Percentiles rank a stretch among this genome's conserved stretches.
These are phyloP conservation scores for Siniperca scherzeri DNA, from an alignment of 2,797 vertebrate genomes.

Conservation along the genomic window DNA sequence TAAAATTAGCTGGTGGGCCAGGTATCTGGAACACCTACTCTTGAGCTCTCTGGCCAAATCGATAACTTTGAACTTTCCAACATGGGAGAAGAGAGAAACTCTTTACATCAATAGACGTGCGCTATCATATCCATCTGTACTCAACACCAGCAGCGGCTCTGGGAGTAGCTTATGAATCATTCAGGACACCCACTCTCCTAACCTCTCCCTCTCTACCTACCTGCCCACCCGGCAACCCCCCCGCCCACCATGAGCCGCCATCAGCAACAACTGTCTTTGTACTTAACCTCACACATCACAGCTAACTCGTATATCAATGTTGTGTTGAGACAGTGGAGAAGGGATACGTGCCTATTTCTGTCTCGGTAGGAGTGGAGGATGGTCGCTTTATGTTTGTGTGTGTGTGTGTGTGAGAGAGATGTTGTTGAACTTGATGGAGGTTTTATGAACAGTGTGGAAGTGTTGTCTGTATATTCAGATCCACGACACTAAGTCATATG, in stretches of 20 bases:
- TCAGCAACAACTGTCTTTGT: conserved; percentile 77
- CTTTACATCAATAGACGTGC: conserved; percentile 65
- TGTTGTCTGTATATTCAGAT: conserved; percentile 37
- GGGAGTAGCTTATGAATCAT: conserved; percentile 80
- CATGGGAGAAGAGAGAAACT: conserved; percentile 65
- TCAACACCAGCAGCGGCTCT: conserved; percentile 50
- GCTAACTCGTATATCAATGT: conserved; percentile 81
- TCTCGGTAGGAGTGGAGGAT: conserved; percentile 71
- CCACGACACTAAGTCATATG: conserved; percentile 13
- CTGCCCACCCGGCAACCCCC: conserved; percentile 47
- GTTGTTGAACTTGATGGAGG: conserved; percentile 52
- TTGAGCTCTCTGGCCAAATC: conserved; percentile 65
- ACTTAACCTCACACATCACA: conserved; percentile 81
- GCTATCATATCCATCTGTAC: conserved; percentile 62
- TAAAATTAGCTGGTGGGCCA: conserved; percentile 65
- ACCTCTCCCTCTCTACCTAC: conserved; percentile 75
- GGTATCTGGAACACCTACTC: conserved; percentile 75
- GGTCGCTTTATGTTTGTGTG: conserved; percentile 23
- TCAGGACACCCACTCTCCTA: conserved; percentile 76
- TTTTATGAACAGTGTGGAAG: conserved; percentile 39
- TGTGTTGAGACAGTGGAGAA: conserved; percentile 68
- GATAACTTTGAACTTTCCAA: conserved; percentile 76
- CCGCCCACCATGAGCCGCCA: conserved; percentile 66
- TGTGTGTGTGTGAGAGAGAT: conserved; percentile 21
- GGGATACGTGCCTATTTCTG: conserved; percentile 72